These are phyloP conservation scores for Drosophila demipolita DNA, from an alignment of 2,888 invertebrate species.

Conservation along the genomic window DNA sequence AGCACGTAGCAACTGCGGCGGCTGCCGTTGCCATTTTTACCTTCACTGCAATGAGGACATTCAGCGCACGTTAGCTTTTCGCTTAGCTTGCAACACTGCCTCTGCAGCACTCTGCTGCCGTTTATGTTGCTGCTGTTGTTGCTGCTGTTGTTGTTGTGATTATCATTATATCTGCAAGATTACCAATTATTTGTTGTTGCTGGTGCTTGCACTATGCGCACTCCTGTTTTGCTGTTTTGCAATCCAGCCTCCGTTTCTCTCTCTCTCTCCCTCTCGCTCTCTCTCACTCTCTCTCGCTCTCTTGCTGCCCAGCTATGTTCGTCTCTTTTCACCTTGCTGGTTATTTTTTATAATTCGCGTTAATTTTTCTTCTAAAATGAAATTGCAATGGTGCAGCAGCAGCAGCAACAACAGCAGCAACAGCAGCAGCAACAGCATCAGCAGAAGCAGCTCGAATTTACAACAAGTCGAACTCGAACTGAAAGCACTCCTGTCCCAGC, in stretches of 20 bases:
- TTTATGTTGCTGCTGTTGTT: constrained; percentile 30
- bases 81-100: constrained; percentile 22
- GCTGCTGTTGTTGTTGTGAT: constrained; percentile 64
- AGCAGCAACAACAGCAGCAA: constrained; percentile 17
- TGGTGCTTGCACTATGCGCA: constrained; percentile 58
- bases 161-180: constrained; percentile 77
- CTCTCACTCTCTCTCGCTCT: constrained; percentile 4
- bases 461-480: constrained; percentile 26
- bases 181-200: constrained; percentile 74
- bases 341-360: constrained; percentile 78
- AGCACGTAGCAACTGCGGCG: constrained; percentile 46
- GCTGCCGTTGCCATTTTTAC: constrained; percentile 63
- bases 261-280: constrained; percentile 5
- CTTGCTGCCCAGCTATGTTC: not conserved
- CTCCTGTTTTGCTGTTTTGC: constrained; percentile 43
- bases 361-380: constrained; percentile 78
- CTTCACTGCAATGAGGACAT: constrained; percentile 78
- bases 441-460: constrained; percentile 27
- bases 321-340: constrained; percentile 37
- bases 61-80: constrained; percentile 72
- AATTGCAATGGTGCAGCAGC: constrained; percentile 68
- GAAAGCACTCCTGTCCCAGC: constrained; percentile 43
- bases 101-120: constrained; percentile 31
- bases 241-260: constrained; percentile 13
- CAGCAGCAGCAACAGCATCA: constrained; percentile 22